A percentile compares a stretch with the other conserved stretches of the same genome.
These are phyloP conservation scores for Onychomys torridus DNA, from an alignment of 2,797 vertebrate genomes.

Conservation along the genomic window DNA sequence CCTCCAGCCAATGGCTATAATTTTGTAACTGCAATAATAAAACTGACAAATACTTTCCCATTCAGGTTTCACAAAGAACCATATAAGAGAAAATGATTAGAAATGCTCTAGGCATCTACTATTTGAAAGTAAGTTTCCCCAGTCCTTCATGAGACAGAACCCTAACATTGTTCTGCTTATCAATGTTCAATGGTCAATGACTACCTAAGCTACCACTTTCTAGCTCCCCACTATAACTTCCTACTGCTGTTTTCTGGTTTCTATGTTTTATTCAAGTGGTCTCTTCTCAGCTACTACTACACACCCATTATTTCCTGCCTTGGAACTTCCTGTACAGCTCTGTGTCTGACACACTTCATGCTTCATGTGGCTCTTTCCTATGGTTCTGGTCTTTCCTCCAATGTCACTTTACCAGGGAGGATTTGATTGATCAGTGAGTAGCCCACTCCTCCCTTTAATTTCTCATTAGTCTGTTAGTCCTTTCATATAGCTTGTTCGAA, in stretches of 20 bases:
- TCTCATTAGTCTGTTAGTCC: not conserved
- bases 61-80: constrained; percentile 48
- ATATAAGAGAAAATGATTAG: not conserved
- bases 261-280: not conserved
- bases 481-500: not conserved
- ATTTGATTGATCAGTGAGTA: not conserved
- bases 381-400: constrained; percentile 16
- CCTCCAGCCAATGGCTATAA: not conserved
- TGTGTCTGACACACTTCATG: not conserved
- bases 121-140: constrained; percentile 28
- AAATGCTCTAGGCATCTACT: constrained; percentile 14
- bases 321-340: not conserved
- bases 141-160: not conserved
- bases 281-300: constrained; percentile 31
- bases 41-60: constrained; percentile 54
- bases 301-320: not conserved
- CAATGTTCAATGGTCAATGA: not conserved
- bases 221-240: not conserved
- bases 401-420: not conserved
- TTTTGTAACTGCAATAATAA: constrained; percentile 12
- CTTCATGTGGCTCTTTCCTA: not conserved
- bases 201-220: not conserved
- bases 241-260: not conserved
- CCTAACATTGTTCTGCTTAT: not conserved
- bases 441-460: not conserved